Evolutionary conservation across 2,888 invertebrate species (phyloP).

Genomic region (Lochmaea crataegi): DNA sequence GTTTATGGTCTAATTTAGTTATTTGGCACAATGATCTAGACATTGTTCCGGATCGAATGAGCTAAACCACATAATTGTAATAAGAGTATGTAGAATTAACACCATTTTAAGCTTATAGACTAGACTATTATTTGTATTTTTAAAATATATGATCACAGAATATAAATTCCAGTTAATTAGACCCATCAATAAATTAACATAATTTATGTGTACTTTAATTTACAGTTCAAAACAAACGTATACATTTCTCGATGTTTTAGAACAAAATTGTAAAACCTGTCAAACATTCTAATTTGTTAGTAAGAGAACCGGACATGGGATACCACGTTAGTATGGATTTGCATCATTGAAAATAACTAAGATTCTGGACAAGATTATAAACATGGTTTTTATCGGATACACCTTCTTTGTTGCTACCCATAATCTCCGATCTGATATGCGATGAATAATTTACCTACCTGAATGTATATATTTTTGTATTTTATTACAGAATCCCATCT

Average conservation of each 20-base stretch:
- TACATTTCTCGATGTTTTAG: neutral
- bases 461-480: neutral
- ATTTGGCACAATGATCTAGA: no score
- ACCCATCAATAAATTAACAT: neutral
- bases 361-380: constrained; percentile 29
- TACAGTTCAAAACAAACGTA: neutral
- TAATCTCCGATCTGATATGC: constrained; percentile 31
- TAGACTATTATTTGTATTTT: no score
- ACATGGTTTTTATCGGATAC: constrained; percentile 24
- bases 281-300: neutral
- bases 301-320: constrained; percentile 21
- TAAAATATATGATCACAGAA: no score
- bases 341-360: constrained; percentile 20
- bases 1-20: no score
- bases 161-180: no score
- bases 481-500: neutral
- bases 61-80: no score
- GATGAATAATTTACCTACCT: constrained; percentile 28
- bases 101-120: no score
- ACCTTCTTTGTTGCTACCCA: constrained; percentile 28
- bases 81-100: no score
- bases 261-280: constrained; percentile 11
- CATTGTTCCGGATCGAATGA: no score
- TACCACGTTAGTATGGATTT: constrained; percentile 19
- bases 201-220: neutral